Evolutionary conservation across 2,113 vertebrate species (phyloP).

Genomic region (Zingel zingel): DNA sequence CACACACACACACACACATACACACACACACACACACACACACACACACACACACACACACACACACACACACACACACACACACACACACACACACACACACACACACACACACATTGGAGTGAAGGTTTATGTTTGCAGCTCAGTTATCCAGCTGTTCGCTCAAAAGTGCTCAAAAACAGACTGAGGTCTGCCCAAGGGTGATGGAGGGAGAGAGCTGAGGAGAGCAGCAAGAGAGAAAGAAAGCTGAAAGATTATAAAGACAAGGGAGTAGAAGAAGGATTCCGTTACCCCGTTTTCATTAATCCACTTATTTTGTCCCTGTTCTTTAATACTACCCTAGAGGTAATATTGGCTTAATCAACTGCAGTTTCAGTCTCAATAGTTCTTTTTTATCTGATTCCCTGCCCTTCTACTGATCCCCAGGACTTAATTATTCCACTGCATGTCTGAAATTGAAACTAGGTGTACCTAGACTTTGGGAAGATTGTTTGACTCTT

Average conservation of each 20-base stretch:
- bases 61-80: neutral
- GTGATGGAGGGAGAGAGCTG: neutral
- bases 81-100: neutral
- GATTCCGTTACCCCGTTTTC: neutral
- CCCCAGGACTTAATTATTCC: neutral
- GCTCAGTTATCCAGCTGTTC: conserved; percentile 16
- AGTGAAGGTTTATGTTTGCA: neutral
- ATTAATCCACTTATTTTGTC: neutral
- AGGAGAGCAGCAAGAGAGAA: neutral
- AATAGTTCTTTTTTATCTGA: too few species aligned
- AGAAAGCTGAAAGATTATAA: neutral
- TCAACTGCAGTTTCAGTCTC: too few species aligned
- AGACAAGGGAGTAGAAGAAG: neutral
- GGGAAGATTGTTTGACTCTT: neutral
- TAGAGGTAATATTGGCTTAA: neutral
- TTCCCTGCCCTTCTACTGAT: too few species aligned
- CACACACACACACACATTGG: neutral
- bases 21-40: neutral
- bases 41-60: neutral
- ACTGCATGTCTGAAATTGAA: neutral
- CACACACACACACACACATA: neutral
- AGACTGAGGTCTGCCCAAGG: neutral
- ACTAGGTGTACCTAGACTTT: too few species aligned
- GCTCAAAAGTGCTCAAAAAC: conserved; percentile 10
- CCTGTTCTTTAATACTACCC: neutral